These are phyloP conservation scores for Eunapius fragilis DNA, from an alignment of 37 sponge, comb jelly and placozoan genomes.

Conservation along the genomic window DNA sequence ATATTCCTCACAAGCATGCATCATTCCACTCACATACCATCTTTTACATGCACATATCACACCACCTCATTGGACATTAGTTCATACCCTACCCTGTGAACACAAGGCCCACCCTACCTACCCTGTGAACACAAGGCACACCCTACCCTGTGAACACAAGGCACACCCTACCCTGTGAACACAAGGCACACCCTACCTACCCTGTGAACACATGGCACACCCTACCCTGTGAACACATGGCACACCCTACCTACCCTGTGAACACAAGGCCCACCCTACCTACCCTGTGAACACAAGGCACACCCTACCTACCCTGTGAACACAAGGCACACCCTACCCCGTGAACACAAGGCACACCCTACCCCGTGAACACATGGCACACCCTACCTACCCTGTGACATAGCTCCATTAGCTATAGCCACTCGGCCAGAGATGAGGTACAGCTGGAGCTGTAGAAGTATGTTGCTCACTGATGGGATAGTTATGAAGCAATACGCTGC, in stretches of 20 bases:
- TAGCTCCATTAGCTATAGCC: slow-evolving; percentile 90
- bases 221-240: too few species aligned
- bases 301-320: too few species aligned
- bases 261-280: too few species aligned
- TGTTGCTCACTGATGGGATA: slow-evolving; percentile 83
- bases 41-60: too few species aligned
- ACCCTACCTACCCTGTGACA: slow-evolving; percentile 83
- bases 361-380: neutral
- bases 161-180: neutral
- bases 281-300: too few species aligned
- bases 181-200: slow-evolving; percentile 31
- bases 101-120: too few species aligned
- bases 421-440: slow-evolving; percentile 91
- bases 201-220: too few species aligned
- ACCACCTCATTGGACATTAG: too few species aligned
- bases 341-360: neutral
- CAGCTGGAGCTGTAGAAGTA: slow-evolving; percentile 78
- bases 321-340: neutral
- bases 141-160: neutral
- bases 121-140: neutral
- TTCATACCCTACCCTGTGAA: too few species aligned
- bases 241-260: too few species aligned
- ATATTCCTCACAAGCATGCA: too few species aligned
- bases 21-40: too few species aligned
- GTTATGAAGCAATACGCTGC: slow-evolving; percentile 97